Evolutionary conservation across 2,113 vertebrate species (phyloP), one percentile per base, ranked within the genome.

Genomic region (Willisornis vidua): DNA sequence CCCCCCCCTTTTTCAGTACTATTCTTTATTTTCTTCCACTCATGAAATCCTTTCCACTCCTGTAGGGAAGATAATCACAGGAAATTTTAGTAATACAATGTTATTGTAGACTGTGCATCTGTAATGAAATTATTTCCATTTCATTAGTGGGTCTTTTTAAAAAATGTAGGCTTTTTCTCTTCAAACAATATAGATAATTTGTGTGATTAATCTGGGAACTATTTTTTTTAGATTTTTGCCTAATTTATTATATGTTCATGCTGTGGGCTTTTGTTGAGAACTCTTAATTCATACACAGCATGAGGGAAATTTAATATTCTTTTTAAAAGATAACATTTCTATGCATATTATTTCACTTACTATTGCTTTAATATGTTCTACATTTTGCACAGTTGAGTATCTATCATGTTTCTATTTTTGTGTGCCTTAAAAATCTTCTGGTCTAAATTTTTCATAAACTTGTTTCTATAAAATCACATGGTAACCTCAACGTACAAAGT

Each of bases 101-200:
- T 26, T 73, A 73, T 78, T 92, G 39, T 85, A 80, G 59, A 33
- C 84, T 24, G 6, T 71, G 33, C 33, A 92, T 37, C n/a, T 93
- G 48, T 76, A 81, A 68, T 77, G 25, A 92, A 79, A 49, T 61
- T 5, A 65, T 43, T 85, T 89, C 74, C 48, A 48, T 89, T 91
- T 54, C 19, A 59, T 90, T 91, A 78, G 15, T 76, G 46, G 62
- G 24, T 72, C 26, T 83, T 61, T 91, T 62, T 33, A 57, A 80
- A 20, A 23, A 68, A 94, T 5, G 1, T n/a, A n/a, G 9, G 1
- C 6, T 3, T 58, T 87, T 85, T 81, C 41, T 12, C 4, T 19
- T 57, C 52, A 75, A 88, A 71, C 41, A 93, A 72, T 91, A 88
- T 51, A 33, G 12, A 54, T 82, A 81, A 96, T 90, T 86, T 87